These are phyloP conservation scores for Beaufortia kweichowensis DNA, from an alignment of 2,113 vertebrate genomes.

Conservation along the genomic window DNA sequence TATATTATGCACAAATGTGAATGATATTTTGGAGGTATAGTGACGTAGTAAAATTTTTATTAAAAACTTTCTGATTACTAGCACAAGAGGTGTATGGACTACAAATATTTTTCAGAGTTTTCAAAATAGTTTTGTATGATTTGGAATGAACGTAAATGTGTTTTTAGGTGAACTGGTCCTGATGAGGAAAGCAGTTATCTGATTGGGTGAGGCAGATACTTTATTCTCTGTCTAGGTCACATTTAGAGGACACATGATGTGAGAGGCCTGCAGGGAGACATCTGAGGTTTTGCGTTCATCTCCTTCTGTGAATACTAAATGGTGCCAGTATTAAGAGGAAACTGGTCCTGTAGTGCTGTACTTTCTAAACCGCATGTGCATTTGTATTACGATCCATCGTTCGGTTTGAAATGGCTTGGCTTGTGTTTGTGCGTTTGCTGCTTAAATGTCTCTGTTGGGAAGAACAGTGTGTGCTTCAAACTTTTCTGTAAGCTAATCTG, in stretches of 20 bases:
- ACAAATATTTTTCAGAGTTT: too few species aligned
- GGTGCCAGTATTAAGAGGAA: background rate
- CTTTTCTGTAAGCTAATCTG: background rate
- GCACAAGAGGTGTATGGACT: too few species aligned
- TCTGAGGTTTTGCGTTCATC: conserved; percentile 36
- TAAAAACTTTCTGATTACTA: too few species aligned
- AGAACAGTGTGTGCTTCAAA: conserved; percentile 4
- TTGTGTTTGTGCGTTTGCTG: background rate
- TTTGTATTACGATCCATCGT: background rate
- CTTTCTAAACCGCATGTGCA: background rate
- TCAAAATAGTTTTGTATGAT: too few species aligned
- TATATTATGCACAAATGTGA: too few species aligned
- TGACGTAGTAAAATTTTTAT: too few species aligned
- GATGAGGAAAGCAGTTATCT: background rate
- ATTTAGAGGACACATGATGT: conserved; percentile 50
- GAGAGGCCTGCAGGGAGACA: conserved; percentile 61
- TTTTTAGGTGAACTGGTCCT: too few species aligned
- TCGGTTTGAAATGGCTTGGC: background rate
- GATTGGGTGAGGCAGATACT: background rate
- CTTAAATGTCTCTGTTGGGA: background rate
- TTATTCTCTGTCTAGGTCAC: conserved; percentile 17
- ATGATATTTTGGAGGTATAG: too few species aligned
- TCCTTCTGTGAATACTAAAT: background rate
- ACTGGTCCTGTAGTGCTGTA: background rate
- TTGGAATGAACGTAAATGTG: too few species aligned